phyloP scores from a whole-genome alignment of 2,888 invertebrate genomes.

The Crossocerus cetratus region DNA sequence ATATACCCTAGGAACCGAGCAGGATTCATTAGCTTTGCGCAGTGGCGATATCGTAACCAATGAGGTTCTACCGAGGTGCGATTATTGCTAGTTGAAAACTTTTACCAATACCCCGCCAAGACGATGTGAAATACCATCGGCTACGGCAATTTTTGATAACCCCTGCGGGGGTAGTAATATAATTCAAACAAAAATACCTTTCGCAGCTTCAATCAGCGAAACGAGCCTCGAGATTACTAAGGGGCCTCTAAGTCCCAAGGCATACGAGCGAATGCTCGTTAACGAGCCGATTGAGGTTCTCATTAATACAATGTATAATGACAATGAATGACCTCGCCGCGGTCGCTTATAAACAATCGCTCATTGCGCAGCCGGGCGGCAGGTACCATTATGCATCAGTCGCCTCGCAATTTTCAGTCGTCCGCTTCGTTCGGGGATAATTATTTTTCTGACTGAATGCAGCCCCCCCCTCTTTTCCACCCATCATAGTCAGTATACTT shows the following conservation, averaged over 20 bases:
- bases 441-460: not conserved
- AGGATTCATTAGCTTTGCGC: conserved; percentile 86
- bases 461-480: not conserved
- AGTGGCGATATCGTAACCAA: conserved; percentile 95
- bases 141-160: conserved; percentile 90
- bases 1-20: not conserved
- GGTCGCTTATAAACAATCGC: not conserved
- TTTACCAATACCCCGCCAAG: conserved; percentile 94
- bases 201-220: no score
- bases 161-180: conserved; percentile 72
- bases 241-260: not conserved
- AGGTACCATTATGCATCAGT: not conserved
- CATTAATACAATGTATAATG: not conserved
- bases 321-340: not conserved
- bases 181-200: conserved; percentile 29
- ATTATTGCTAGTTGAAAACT: conserved; percentile 96
- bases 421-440: not conserved
- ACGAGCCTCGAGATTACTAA: no score
- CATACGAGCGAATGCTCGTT: not conserved
- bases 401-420: not conserved
- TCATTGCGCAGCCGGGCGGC: no score
- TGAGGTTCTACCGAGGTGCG: conserved; percentile 92
- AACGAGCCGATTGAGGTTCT: not conserved
- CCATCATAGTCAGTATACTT: not conserved
- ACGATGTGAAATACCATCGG: conserved; percentile 91